Evolutionary conservation across 2,113 vertebrate species (phyloP).

Genomic region (Trinectes maculatus): DNA sequence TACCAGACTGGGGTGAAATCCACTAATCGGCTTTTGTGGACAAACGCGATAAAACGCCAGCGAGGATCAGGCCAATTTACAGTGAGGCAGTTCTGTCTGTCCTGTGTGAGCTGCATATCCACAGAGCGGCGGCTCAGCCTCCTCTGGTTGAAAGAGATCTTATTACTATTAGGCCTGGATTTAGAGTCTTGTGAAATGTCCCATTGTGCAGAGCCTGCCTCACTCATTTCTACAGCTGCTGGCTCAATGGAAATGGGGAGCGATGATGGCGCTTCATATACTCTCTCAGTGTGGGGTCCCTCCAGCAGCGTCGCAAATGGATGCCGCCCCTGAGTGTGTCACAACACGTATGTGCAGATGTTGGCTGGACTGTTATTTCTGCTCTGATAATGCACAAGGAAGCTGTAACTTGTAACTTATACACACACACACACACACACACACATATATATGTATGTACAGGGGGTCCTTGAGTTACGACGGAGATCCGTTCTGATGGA

Average conservation of each 20-base stretch:
- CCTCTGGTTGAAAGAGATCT: slow-evolving; percentile 69
- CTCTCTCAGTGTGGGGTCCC: slow-evolving; percentile 69
- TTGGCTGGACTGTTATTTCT: too few relatives aligned
- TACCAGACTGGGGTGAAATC: slow-evolving; percentile 68
- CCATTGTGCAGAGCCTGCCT: slow-evolving; percentile 56
- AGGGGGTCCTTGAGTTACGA: too few relatives aligned
- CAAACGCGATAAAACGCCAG: slow-evolving; percentile 76
- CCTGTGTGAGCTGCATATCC: slow-evolving; percentile 59
- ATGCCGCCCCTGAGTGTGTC: slow-evolving; percentile 41
- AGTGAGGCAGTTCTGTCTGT: slow-evolving; percentile 51
- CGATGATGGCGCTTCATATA: slow-evolving; percentile 44
- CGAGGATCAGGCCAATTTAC: slow-evolving; percentile 70
- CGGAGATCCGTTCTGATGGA: too few relatives aligned
- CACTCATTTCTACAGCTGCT: slow-evolving; percentile 63
- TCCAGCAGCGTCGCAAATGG: slow-evolving; percentile 44
- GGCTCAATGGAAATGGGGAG: slow-evolving; percentile 62
- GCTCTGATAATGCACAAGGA: too few relatives aligned
- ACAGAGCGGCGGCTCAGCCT: slow-evolving; percentile 64
- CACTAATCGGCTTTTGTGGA: slow-evolving; percentile 80
- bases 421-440: too few relatives aligned
- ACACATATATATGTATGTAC: too few relatives aligned
- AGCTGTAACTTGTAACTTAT: too few relatives aligned
- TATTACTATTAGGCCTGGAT: slow-evolving; percentile 55
- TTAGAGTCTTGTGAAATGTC: slow-evolving; percentile 57
- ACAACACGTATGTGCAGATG: slow-evolving; percentile 57